Conservation (phyloP, 2,113 vertebrate species). For the Oriolus oriolus region DNA sequence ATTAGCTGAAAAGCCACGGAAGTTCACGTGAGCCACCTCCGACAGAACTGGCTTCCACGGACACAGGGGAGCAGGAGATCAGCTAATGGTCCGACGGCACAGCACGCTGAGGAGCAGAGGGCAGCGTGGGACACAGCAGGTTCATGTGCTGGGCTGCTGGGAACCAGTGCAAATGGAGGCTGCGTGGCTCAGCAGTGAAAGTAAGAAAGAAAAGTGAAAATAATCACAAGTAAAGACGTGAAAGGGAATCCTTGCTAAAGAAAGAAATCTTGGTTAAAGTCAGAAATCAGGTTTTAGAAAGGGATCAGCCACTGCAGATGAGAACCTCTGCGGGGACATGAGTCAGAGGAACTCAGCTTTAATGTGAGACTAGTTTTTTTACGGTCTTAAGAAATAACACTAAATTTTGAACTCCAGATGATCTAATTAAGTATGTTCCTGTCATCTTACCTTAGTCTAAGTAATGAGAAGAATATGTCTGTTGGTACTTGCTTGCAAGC, state of each 20-base stretch:
- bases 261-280: not conserved
- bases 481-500: not conserved
- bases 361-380: accelerated
- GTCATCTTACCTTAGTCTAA: not conserved
- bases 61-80: not conserved
- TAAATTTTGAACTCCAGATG: not conserved
- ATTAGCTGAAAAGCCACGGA: not conserved
- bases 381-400: not conserved
- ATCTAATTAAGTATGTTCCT: not conserved
- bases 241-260: not conserved
- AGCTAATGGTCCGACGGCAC: accelerated
- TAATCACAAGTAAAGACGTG: not conserved
- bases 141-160: not conserved
- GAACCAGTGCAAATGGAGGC: not conserved
- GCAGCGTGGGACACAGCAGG: not conserved
- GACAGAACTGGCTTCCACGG: not conserved
- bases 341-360: not conserved
- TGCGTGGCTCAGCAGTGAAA: not conserved
- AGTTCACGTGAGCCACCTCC: not conserved
- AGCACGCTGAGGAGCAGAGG: not conserved
- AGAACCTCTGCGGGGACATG: not conserved
- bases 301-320: not conserved
- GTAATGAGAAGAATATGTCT: not conserved
- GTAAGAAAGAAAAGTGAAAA: not conserved
- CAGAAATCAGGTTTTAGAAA: not conserved